Percentiles rank a stretch among this genome's conserved stretches.
Evolutionary conservation across 2,797 vertebrate genomes (phyloP).

Genomic region (Periophthalmus magnuspinnatus): DNA sequence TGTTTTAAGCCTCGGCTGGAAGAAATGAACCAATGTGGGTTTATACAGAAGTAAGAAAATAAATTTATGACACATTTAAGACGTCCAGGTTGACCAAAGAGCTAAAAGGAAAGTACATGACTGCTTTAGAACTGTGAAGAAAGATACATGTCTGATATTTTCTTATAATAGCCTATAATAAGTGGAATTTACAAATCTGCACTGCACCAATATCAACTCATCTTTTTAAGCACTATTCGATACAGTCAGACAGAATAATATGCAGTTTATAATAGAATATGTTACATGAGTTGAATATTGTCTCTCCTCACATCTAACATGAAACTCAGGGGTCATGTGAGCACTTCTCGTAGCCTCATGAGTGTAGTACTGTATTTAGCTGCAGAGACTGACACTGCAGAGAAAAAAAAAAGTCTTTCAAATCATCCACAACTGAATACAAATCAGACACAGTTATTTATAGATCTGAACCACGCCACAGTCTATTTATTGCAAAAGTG

Average conservation of each 20-base stretch:
- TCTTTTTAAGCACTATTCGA: background rate
- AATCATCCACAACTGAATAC: constrained; percentile 19
- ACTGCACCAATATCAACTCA: background rate
- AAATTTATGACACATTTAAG: background rate
- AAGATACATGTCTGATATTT: too few relatives aligned
- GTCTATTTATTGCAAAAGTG: constrained; percentile 5
- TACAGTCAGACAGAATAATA: background rate
- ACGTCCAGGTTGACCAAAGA: background rate
- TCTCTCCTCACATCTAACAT: background rate
- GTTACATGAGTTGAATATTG: constrained; percentile 2
- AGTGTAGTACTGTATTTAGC: constrained; percentile 15
- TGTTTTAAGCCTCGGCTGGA: too few relatives aligned
- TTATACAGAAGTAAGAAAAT: too few relatives aligned
- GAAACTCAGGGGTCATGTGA: constrained; percentile 4
- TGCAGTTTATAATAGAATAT: background rate
- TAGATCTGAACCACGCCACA: constrained; percentile 26
- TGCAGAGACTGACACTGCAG: constrained; percentile 10
- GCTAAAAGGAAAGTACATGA: background rate
- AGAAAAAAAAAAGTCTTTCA: constrained; percentile 17
- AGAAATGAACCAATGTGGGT: too few relatives aligned
- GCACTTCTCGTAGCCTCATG: background rate
- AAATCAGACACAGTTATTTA: constrained; percentile 45
- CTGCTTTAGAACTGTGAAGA: background rate
- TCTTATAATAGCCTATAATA: too few relatives aligned
- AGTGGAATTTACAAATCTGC: background rate